These are phyloP conservation scores for Carcina quercana DNA, from an alignment of 2,888 invertebrate genomes.

Conservation along the genomic window DNA sequence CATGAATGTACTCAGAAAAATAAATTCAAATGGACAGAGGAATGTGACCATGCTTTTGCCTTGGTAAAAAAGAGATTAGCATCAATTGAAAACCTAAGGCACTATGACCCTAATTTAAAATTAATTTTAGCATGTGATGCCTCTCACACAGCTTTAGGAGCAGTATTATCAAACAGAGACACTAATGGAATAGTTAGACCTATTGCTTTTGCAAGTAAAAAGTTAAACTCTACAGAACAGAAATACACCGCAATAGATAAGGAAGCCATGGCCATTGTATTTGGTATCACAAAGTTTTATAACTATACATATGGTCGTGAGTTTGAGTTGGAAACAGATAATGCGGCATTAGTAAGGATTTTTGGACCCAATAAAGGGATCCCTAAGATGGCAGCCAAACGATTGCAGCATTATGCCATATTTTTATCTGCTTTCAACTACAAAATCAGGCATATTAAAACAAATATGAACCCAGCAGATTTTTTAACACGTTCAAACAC, in stretches of 20 bases:
- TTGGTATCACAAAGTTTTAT: too few species aligned
- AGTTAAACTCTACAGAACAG: slow-evolving; percentile 12
- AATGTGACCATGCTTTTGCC: neutral
- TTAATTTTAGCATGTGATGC: slow-evolving; percentile 13
- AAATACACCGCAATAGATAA: slow-evolving; percentile 18
- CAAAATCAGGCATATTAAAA: slow-evolving; percentile 14
- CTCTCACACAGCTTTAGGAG: slow-evolving; percentile 4
- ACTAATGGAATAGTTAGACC: slow-evolving; percentile 8
- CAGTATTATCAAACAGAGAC: slow-evolving; percentile 9
- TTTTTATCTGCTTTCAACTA: slow-evolving; percentile 18
- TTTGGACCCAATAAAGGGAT: slow-evolving; percentile 27
- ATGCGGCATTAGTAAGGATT: slow-evolving; percentile 22
- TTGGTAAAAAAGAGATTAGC: neutral
- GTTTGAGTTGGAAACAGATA: slow-evolving; percentile 23
- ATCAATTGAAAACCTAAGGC: neutral
- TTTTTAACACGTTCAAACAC: slow-evolving; percentile 9
- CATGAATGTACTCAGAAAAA: neutral
- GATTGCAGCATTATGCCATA: slow-evolving; percentile 21
- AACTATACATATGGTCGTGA: slow-evolving; percentile 17
- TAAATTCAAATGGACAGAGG: neutral
- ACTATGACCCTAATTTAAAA: slow-evolving; percentile 3
- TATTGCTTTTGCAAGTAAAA: slow-evolving; percentile 17
- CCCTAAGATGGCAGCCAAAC: slow-evolving; percentile 28
- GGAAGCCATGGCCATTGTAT: slow-evolving; percentile 20
- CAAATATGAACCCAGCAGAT: slow-evolving; percentile 16